A percentile compares a stretch with the other conserved stretches of the same genome.
Conservation (phyloP, 2,888 invertebrate genomes). For the Metalampra italica region DNA sequence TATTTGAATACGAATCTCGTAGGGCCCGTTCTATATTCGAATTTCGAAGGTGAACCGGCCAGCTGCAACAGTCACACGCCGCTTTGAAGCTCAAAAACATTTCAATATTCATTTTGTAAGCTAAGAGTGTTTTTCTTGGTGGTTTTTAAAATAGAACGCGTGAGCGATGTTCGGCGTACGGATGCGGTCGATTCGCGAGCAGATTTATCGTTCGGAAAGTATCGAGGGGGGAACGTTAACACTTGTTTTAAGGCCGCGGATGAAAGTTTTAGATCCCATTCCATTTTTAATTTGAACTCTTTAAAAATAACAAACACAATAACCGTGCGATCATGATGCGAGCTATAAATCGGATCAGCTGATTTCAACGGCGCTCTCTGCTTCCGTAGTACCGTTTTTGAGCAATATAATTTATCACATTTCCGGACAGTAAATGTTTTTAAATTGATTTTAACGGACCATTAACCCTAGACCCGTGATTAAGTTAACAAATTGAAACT, state of each 20-base stretch:
- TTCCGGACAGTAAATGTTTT: conserved; percentile 8
- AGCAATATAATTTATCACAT: conserved; percentile 1
- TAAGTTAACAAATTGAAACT: conserved; percentile 62
- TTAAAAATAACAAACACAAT: conserved; percentile 44
- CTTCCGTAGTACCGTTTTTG: conserved; percentile 9
- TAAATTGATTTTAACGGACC: conserved; percentile 64
- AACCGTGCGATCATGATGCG: conserved; percentile 20
- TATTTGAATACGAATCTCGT: conserved; percentile 49
- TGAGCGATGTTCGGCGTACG: conserved; percentile 56
- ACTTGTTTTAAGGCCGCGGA: conserved; percentile 61
- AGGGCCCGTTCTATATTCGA: conserved; percentile 53
- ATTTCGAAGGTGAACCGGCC: conserved; percentile 30
- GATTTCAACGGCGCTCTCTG: conserved; percentile 22
- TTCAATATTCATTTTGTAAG: conserved; percentile 44
- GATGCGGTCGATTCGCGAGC: conserved; percentile 65
- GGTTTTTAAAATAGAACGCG: conserved; percentile 58
- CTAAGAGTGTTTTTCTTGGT: conserved; percentile 54
- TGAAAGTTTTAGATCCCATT: conserved; percentile 68
- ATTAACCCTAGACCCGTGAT: conserved; percentile 63
- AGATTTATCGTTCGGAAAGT: conserved; percentile 64
- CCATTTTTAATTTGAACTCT: conserved; percentile 62
- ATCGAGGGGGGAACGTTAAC: conserved; percentile 56
- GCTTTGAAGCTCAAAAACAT: conserved; percentile 32
- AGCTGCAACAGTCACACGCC: conserved; percentile 27
- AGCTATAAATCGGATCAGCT: conserved; percentile 31